A percentile compares a stretch with the other conserved stretches of the same genome.
phyloP scores from a whole-genome alignment of 2,113 vertebrate genomes.

The Petroica traversi region DNA sequence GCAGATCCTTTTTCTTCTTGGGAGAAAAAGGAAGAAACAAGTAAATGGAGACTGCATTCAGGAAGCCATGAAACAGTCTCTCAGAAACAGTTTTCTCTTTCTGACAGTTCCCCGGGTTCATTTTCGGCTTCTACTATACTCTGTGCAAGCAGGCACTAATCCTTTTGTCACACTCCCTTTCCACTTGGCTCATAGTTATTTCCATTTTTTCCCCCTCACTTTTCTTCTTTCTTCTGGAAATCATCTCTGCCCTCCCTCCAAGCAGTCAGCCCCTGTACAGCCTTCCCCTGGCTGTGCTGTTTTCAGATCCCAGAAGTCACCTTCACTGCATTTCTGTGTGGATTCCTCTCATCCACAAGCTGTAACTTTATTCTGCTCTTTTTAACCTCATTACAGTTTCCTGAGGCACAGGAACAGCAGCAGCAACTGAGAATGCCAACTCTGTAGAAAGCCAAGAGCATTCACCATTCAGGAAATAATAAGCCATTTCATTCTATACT shows the following conservation, averaged over 20 bases:
- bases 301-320: neutral
- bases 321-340: neutral
- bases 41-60: neutral
- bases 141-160: neutral
- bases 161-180: neutral
- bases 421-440: neutral
- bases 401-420: neutral
- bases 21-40: neutral
- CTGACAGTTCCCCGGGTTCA: neutral
- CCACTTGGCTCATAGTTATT: neutral
- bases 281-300: accelerated
- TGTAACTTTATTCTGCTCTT: neutral
- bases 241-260: neutral
- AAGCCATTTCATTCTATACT: neutral
- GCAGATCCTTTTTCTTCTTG: neutral
- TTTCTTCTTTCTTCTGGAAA: neutral
- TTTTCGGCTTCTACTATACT: neutral
- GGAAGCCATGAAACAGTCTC: neutral
- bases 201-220: neutral
- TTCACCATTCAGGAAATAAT: neutral
- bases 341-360: neutral
- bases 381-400: neutral
- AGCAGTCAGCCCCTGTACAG: neutral
- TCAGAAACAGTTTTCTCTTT: neutral
- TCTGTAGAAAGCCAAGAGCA: neutral